Base-by-base conservation (phyloP, 1,140 invertebrate species). In the Coelopa frigida region DNA sequence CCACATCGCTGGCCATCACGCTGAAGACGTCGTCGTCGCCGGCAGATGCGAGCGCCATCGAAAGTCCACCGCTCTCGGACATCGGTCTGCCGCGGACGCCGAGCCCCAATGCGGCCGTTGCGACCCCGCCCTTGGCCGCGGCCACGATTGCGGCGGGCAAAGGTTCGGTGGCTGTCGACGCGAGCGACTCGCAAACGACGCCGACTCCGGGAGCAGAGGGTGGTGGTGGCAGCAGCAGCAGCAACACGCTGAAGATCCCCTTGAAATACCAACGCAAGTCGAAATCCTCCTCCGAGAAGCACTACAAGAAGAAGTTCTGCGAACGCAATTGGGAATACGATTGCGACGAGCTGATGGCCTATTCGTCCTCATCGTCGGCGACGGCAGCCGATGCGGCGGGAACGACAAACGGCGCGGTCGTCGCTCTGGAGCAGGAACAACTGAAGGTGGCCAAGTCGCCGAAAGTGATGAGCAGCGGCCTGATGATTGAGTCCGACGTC, bases 231-330 rank as follows among this genome's bases (percentile, higher is more conserved):
- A 31, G 10, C 12, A 15, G 26, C 27, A 23, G 37, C 22, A 35
- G 17, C 3, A 42, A 43, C 20, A 42, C 51, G 48, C 10, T 57
- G 1, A 57, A 54, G 44, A 69, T 69, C 38, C 75, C 79, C 10
- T 54, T 81, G 3, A 81, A 81, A 53, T 82, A 82, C 53, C 78
- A 82, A 54, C 72, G 80, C 5, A 77, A 79, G 51, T 73, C 74
- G n/a, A 77, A 79, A 42, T 72, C 61, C 22, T 67, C 71, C 20
- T 71, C 70, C n/a, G 72, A 78, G 32, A 78, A 81, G 54, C 82
- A 85, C 58, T 85, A 83, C 56, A 85, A 85, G 53, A 85, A 85
- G 65, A 85, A 85, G 55, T 85, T 83, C 59, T 83, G 82, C 57
- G 81, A 83, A 54, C 72, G 78, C 14, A 76, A 78, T 39, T 77